Base-by-base conservation (phyloP, 2,113 vertebrate genomes). In the Sapayoa aenigma region DNA sequence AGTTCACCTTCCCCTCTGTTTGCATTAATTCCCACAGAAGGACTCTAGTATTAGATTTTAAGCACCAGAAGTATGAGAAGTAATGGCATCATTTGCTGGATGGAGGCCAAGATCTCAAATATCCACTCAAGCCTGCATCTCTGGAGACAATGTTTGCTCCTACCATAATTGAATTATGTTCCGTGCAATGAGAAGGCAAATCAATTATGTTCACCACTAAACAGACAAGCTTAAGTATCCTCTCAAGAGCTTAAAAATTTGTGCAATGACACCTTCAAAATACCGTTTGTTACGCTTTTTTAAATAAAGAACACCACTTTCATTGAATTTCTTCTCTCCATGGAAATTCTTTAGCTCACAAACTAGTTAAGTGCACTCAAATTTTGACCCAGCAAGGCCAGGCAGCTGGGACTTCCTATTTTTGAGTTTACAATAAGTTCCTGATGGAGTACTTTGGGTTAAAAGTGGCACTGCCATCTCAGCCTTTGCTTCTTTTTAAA, bases 161-260 rank as follows among this genome's bases (percentile, higher is more conserved):
- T 84, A 87, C 55, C 79, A 72, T 97, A 97, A 98, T 55, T 95
- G 95, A 97, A 94, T 98, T 97, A 90, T 56, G 78, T 80, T 91
- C 87, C 88, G 66, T 1, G 10, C 93, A 97, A 97, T 91, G 94
- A 97, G 97, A 97, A 97, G 96, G 96, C 91, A 85, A 97, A 97
- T 97, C 96, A 96, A 97, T 98, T 98, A 97, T 4, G 59, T 80
- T 95, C 66, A 86, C 90, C 93, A 84, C 94, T 96, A 94, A 94
- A 94, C n/a, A 95, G 93, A 95, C 93, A 96, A 89, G 81, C 52
- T 24, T 91, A 91, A 94, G 71, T 92, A 94, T 91, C 87, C 95
- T 93, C 94, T 93, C 85, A 78, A 89, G 81, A 84, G 47, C 37
- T 88, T 77, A 88, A 92, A 76, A 76, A 84, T 92, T 81, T 79